A percentile compares a stretch with the other conserved stretches of the same genome.
Conservation (phyloP, 2,797 vertebrate species). For the Odontamblyopus rebecca region DNA sequence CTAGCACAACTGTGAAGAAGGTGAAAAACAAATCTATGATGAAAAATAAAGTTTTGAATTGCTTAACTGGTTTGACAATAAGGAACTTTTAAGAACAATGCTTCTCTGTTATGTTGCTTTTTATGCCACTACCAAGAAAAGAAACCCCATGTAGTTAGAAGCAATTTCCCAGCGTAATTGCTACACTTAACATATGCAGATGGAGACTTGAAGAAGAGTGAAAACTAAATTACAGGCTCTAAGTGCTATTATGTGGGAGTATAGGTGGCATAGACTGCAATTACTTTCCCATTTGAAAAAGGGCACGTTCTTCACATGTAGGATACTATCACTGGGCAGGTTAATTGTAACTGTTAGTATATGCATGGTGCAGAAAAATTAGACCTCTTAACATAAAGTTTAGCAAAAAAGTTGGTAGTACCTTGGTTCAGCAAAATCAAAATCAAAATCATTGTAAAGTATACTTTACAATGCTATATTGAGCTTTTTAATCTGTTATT, state of each 20-base stretch:
- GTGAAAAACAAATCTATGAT: too few relatives aligned
- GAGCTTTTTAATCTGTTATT: not conserved
- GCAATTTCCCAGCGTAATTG: constrained; percentile 79
- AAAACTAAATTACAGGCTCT: constrained; percentile 81
- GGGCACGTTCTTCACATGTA: constrained; percentile 70
- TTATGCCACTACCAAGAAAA: constrained; percentile 58
- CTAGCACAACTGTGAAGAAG: not conserved
- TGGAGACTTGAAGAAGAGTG: constrained; percentile 75
- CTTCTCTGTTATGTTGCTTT: constrained; percentile 40
- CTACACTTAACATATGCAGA: constrained; percentile 83
- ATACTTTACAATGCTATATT: not conserved
- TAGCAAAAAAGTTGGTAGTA: not conserved
- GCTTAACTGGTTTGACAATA: not conserved
- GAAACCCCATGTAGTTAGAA: constrained; percentile 71
- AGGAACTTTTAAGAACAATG: constrained; percentile 30
- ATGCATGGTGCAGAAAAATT: constrained; percentile 54
- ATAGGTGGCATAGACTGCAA: constrained; percentile 79
- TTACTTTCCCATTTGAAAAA: constrained; percentile 80
- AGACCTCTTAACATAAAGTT: constrained; percentile 37
- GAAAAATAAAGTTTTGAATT: not conserved
- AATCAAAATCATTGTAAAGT: not conserved
- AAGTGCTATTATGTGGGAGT: constrained; percentile 82
- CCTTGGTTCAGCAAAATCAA: not conserved
- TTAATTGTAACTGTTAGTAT: constrained; percentile 74
- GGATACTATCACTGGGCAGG: constrained; percentile 75